phyloP scores from a whole-genome alignment of 2,888 invertebrate genomes.

The Troides oblongomaculatus region DNA sequence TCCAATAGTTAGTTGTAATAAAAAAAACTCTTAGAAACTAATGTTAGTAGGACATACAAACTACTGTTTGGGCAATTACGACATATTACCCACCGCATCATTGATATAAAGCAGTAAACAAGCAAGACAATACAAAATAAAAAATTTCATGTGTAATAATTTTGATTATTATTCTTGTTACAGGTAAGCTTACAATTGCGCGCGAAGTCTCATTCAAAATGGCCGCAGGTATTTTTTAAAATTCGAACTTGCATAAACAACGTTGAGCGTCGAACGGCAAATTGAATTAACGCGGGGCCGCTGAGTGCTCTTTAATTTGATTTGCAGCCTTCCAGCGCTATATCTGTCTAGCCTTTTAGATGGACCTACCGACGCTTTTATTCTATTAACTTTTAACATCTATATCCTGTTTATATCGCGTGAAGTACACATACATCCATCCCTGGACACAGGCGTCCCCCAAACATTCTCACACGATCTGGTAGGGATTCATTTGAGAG shows the following conservation, averaged over 20 bases:
- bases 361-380: conserved; percentile 9
- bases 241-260: conserved; percentile 21
- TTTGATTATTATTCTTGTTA: conserved; percentile 29
- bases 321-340: conserved; percentile 36
- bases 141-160: not conserved
- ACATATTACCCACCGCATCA: not conserved
- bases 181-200: conserved; percentile 38
- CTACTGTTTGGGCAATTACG: no score
- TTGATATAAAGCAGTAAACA: not conserved
- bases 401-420: conserved; percentile 1
- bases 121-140: not conserved
- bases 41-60: no score
- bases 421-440: not conserved
- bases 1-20: no score
- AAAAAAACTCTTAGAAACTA: no score
- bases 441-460: no score
- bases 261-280: conserved; percentile 35
- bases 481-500: no score
- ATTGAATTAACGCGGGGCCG: conserved; percentile 46
- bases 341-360: conserved; percentile 22
- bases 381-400: conserved; percentile 8
- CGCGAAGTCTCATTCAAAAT: not conserved
- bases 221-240: conserved; percentile 25
- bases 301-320: conserved; percentile 47
- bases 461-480: no score